A percentile compares a stretch with the other conserved stretches of the same genome.
These are phyloP conservation scores for Iguana delicatissima DNA, from an alignment of 2,797 vertebrate species.

Conservation along the genomic window DNA sequence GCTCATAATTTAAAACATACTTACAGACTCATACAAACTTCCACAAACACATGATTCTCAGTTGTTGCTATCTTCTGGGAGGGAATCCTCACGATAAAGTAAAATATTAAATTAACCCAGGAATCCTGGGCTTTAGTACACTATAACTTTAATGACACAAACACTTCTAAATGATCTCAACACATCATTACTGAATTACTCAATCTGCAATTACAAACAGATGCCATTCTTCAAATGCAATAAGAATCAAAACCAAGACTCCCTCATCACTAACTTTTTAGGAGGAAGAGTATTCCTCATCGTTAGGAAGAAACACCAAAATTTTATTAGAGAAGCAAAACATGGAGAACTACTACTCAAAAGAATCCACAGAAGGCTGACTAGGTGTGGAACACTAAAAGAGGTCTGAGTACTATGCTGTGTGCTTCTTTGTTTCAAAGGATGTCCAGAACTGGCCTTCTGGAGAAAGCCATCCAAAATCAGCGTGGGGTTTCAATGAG, in stretches of 20 bases:
- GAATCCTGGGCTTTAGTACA: background rate
- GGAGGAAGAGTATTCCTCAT: background rate
- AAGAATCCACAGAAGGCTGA: background rate
- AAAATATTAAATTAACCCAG: background rate
- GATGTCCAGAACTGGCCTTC: rapidly evolving
- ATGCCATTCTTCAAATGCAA: background rate
- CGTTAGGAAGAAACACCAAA: background rate
- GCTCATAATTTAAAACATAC: background rate
- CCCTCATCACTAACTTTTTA: background rate
- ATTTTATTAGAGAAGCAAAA: constrained; percentile 37
- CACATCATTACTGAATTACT: too few relatives aligned
- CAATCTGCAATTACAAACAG: too few relatives aligned
- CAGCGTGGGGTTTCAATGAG: constrained; percentile 73
- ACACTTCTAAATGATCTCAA: background rate
- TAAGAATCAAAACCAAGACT: background rate
- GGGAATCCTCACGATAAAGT: background rate
- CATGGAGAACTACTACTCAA: background rate
- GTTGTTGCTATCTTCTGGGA: background rate
- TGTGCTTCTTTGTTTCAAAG: background rate
- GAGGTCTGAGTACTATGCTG: rapidly evolving
- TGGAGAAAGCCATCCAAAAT: rapidly evolving
- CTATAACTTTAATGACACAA: background rate
- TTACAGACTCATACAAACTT: background rate
- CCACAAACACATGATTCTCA: background rate
- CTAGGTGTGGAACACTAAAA: rapidly evolving